Percentiles rank a stretch among this genome's conserved stretches.
These are phyloP conservation scores for Neomicropteryx cornuta DNA, from an alignment of 1,140 invertebrate genomes.

Conservation along the genomic window DNA sequence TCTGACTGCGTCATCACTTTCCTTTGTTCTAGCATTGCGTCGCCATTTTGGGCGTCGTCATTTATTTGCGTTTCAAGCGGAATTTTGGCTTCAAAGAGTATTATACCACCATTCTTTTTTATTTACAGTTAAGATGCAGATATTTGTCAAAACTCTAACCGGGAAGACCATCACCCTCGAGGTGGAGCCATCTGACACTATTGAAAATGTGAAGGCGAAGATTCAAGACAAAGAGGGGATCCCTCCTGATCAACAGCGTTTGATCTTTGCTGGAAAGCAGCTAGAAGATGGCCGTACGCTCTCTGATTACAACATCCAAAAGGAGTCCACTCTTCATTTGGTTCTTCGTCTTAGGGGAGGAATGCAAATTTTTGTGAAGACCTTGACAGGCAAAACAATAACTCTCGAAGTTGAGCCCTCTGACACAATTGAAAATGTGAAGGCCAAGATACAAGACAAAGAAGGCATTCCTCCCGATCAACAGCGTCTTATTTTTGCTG, in stretches of 20 bases:
- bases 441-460: no score
- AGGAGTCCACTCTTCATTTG: conserved; percentile 87
- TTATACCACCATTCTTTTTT: no score
- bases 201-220: conserved; percentile 79
- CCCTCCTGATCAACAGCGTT: conserved; percentile 64
- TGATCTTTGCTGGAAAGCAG: conserved; percentile 73
- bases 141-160: conserved; percentile 77
- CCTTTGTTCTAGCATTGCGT: no score
- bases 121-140: conserved; percentile 50
- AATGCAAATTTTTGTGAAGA: conserved; percentile 19
- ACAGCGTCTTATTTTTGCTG: no score
- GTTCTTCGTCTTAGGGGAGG: conserved; percentile 77
- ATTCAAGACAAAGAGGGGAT: conserved; percentile 70
- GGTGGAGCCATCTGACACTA: conserved; percentile 74
- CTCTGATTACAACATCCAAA: conserved; percentile 80
- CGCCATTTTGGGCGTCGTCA: no score
- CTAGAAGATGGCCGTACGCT: conserved; percentile 73
- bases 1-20: no score
- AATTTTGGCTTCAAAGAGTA: no score
- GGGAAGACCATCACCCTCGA: conserved; percentile 81
- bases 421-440: no score
- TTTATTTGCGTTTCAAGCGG: no score
- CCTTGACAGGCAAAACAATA: no score
- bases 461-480: no score
- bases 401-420: no score